A percentile compares a stretch with the other conserved stretches of the same genome.
Conservation (phyloP, 2,888 invertebrate species). For the Torymus aiolomorphi region DNA sequence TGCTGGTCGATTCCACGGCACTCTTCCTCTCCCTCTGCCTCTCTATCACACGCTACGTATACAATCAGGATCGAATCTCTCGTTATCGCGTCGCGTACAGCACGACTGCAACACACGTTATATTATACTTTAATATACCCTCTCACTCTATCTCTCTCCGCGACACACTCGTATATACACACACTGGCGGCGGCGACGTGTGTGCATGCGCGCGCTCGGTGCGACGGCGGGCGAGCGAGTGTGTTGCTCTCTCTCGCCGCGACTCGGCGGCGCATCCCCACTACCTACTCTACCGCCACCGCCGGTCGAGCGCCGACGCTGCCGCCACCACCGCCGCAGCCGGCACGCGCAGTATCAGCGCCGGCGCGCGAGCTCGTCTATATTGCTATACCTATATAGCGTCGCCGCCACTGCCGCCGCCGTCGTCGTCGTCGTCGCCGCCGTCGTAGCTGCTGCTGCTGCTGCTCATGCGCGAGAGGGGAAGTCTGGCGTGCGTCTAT, state of each 20-base stretch:
- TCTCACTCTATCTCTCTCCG: no score
- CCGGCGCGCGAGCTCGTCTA: slow-evolving; percentile 17
- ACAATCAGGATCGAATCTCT: no score
- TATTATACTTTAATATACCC: no score
- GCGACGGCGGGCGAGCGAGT: slow-evolving; percentile 74
- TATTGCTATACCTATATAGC: no score
- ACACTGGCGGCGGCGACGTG: slow-evolving; percentile 9
- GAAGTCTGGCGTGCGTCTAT: slow-evolving; percentile 35
- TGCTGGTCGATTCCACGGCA: no score
- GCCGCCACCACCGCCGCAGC: slow-evolving; percentile 31
- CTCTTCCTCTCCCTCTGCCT: no score
- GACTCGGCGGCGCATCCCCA: slow-evolving; percentile 64
- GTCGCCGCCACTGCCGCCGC: no score
- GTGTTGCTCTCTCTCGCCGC: slow-evolving; percentile 63
- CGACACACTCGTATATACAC: background rate
- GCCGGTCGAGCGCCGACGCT: slow-evolving; percentile 36
- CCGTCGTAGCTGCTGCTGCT: background rate
- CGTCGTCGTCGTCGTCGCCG: no score
- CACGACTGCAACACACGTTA: no score
- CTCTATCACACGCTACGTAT: no score
- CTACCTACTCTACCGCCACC: slow-evolving; percentile 51
- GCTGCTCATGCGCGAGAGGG: slow-evolving; percentile 36
- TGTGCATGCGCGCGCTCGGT: slow-evolving; percentile 65
- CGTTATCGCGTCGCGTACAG: no score
- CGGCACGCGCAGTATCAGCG: slow-evolving; percentile 36